A percentile compares a stretch with the other conserved stretches of the same genome.
Evolutionary conservation across 2,797 vertebrate species (phyloP).

Genomic region (Enteromius trimaculatus): DNA sequence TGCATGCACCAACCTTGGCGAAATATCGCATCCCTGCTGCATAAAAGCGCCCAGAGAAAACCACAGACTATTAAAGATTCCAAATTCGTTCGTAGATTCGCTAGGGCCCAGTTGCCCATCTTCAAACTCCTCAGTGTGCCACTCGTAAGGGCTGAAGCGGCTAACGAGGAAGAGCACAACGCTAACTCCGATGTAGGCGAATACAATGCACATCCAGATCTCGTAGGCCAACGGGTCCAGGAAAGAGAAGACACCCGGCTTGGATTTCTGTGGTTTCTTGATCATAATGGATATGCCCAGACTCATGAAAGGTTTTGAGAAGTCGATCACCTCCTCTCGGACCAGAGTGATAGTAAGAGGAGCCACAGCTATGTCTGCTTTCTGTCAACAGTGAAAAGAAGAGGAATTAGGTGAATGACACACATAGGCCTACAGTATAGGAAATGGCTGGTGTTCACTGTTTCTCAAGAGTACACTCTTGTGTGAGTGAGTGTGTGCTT

Average conservation of each 20-base stretch:
- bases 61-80: constrained; percentile 99
- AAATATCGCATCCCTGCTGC: constrained; percentile 86
- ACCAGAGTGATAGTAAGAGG: constrained; percentile 96
- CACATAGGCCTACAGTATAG: background rate
- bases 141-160: constrained; percentile 98
- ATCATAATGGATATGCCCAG: constrained; percentile 99
- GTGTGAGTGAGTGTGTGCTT: background rate
- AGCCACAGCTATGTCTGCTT: constrained; percentile 96
- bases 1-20: constrained; percentile 81
- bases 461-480: background rate
- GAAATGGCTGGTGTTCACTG: background rate
- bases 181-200: constrained; percentile 98
- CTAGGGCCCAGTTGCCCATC: constrained; percentile 94
- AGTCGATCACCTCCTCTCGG: constrained; percentile 98
- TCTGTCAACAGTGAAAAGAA: constrained; percentile 76
- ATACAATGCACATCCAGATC: constrained; percentile 99
- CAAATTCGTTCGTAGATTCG: constrained; percentile 98
- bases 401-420: constrained; percentile 30
- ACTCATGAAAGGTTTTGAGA: constrained; percentile 99
- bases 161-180: constrained; percentile 98
- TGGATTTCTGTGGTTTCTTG: constrained; percentile 98
- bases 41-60: constrained; percentile 87
- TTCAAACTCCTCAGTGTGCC: constrained; percentile 97
- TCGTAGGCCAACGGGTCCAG: constrained; percentile 97
- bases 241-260: constrained; percentile 97